Base-by-base conservation (phyloP, 2,888 invertebrate genomes). In the Ferdinandea cuprea region DNA sequence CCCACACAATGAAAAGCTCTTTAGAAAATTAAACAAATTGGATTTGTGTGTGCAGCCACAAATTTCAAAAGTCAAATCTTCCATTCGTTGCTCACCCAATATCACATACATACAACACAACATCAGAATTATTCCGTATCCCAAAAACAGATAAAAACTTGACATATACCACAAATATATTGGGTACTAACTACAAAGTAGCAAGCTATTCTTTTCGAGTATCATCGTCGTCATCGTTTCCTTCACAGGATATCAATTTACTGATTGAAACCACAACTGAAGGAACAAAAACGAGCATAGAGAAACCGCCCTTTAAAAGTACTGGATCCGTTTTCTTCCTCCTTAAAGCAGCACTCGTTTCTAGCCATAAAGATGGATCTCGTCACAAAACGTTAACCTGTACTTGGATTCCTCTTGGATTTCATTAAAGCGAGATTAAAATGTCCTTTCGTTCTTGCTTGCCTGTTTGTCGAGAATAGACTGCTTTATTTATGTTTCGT, bases 221-320 rank as follows among this genome's bases (percentile, higher is more conserved):
- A 78, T 48, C 66, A 50, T 58, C 63, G 50, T 58, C 63, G 50
- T 65, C 78, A 21, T 69, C 69, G 35, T 76, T 77, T 81, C 59
- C 68, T 68, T 63, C 50, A 54, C 87, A 89, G 86, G 88, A 88
- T 88, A 88, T 89, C 90, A 90, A 90, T 90, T 90, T 90, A 87
- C 89, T 90, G 90, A 90, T 90, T 90, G 90, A 88, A 89, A 89
- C 72, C 78, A 76, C 69, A 72, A 78, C 56, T 48, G 32, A 32
- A 35, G 25, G 5, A 48, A 50, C 28, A n/a, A 30, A 3, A 17
- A 35, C 13, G 13, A 48, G 11, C 0, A n/a, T n/a, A 19, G 1
- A 3, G 28, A 61, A 32, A 54, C 61, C 32, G 50, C 56, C 35
- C 28, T 50, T 11, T n/a, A 48, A 21, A n/a, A 35, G 11, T 17